Evolutionary conservation across 2,113 vertebrate species (phyloP).

Genomic region (Oryzias curvinotus): DNA sequence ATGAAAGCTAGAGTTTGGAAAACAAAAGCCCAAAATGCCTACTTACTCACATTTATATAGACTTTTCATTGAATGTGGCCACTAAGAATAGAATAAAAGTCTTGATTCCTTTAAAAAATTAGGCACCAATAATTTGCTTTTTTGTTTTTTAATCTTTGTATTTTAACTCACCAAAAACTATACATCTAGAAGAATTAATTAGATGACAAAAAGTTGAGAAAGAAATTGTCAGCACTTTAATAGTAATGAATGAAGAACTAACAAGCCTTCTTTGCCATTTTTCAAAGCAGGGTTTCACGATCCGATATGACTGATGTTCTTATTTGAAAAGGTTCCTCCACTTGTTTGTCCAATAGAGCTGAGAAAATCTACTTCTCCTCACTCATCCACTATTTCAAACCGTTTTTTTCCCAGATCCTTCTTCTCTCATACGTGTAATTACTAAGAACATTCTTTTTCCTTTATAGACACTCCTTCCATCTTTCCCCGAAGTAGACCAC

Average conservation of each 20-base stretch:
- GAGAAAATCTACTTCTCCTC: constrained; percentile 34
- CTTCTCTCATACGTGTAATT: constrained; percentile 71
- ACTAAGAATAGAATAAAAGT: too few species aligned
- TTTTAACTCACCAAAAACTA: constrained; percentile 87
- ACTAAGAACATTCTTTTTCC: constrained; percentile 72
- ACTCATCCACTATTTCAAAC: constrained; percentile 58
- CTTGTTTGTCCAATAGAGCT: constrained; percentile 49
- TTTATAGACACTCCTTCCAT: constrained; percentile 70
- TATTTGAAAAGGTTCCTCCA: constrained; percentile 36
- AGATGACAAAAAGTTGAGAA: constrained; percentile 87
- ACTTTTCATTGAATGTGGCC: too few species aligned
- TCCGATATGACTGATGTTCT: constrained; percentile 46
- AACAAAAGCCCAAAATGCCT: too few species aligned
- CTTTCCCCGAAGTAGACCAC: constrained; percentile 76
- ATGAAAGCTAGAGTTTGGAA: too few species aligned
- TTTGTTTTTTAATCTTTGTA: constrained; percentile 21
- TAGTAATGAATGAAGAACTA: constrained; percentile 56
- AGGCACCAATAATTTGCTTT: constrained; percentile 23
- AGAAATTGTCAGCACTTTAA: constrained; percentile 89
- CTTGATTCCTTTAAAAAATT: constrained; percentile 65
- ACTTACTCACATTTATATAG: too few species aligned
- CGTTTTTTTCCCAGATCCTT: constrained; percentile 68
- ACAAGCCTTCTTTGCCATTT: constrained; percentile 30
- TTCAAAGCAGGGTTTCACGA: constrained; percentile 31
- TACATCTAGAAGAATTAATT: constrained; percentile 90